A percentile compares a stretch with the other conserved stretches of the same genome.
Evolutionary conservation across 2,113 vertebrate genomes (phyloP).

Genomic region (Herpetotheres cachinnans): DNA sequence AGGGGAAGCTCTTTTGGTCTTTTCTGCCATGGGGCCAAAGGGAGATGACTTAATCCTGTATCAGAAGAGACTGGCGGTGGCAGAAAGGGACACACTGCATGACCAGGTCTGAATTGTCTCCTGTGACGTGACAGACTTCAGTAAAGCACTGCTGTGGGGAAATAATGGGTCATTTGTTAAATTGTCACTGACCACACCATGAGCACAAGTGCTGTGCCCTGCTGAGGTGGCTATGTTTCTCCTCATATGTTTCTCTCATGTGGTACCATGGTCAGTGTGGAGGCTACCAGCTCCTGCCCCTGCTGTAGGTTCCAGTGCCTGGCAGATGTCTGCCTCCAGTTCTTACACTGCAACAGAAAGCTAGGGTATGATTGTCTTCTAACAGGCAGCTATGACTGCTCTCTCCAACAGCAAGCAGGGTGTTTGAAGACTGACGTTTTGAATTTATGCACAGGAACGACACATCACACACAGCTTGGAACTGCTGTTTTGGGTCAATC

Average conservation of each 20-base stretch:
- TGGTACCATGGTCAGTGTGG: fast-evolving
- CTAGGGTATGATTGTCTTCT: background rate
- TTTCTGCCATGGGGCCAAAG: background rate
- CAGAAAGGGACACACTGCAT: background rate
- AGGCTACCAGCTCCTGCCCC: background rate
- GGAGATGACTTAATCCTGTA: background rate
- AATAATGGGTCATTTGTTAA: background rate
- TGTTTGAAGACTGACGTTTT: background rate
- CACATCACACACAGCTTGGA: background rate
- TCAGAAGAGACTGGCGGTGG: background rate
- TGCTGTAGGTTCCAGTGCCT: fast-evolving
- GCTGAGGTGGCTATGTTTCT: fast-evolving
- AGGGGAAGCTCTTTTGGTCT: background rate
- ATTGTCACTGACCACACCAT: background rate
- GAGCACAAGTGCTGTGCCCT: background rate
- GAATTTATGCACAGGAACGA: background rate
- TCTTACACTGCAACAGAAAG: background rate
- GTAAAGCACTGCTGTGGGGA: background rate
- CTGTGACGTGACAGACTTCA: background rate
- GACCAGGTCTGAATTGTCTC: background rate
- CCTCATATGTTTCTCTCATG: too few relatives aligned
- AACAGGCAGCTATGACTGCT: background rate
- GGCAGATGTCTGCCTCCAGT: background rate
- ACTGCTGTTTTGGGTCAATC: fast-evolving
- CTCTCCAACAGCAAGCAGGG: background rate